Evolutionary conservation across 1,140 invertebrate genomes (phyloP), one percentile per base, ranked within the genome.

Genomic region (Belonocnema kinseyi): DNA sequence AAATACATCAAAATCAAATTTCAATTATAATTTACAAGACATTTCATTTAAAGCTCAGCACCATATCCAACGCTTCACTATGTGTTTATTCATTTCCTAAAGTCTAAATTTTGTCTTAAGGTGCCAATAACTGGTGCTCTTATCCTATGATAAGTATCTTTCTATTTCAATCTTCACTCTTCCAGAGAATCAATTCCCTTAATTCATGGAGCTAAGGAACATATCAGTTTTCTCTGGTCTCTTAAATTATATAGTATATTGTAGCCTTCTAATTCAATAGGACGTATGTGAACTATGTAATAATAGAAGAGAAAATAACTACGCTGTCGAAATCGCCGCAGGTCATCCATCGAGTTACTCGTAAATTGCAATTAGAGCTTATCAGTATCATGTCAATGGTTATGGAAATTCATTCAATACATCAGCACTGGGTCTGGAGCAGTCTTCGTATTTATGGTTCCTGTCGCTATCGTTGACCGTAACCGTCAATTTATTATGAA

Each of bases 341-440:
- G 58, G 58, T 66, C 58, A 66, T 66, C 58, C 40, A 40, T 66
- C 21, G 26, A 66, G 21, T 66, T 21, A 66, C 58, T 66, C 58
- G 33, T 66, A 66, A 66, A 66, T 66, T 66, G 58, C 21, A 66
- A 66, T 66, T 66, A 66, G 58, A 66, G 58, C 58, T 66, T 66
- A 66, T 66, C 58, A 66, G 21, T 33, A 66, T 66, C 26, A 66
- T 66, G 58, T 66, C 58, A 66, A 66, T 33, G 12, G 21, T 66
- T 66, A 66, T 66, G 21, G 58, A 66, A 40, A 66, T 21, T 66
- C 58, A 66, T 66, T 66, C 13, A 66, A 16, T 11, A 26, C 21
- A 33, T 3, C 1, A 66, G 33, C 58, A 33, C 11, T 58, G 56
- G 40, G 58, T 66, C 33, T 21, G 33, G 21, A 66, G 58, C 58